phyloP scores from a whole-genome alignment of 2,888 invertebrate genomes.

The Metopia argyrocephala region DNA sequence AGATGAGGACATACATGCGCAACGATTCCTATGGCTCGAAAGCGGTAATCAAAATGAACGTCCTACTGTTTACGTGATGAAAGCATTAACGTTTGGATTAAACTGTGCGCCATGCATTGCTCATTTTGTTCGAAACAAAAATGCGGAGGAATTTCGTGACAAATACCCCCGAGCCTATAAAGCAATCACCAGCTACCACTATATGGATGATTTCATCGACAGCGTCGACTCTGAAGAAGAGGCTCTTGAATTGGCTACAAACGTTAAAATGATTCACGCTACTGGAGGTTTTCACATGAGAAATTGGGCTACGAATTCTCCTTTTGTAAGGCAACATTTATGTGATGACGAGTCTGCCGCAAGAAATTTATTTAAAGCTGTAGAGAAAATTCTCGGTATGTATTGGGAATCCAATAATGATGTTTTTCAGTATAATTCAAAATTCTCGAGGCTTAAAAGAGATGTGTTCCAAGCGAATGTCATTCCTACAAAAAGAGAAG shows the following conservation, averaged over 20 bases:
- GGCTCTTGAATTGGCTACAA: background rate
- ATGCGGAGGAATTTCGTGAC: constrained; percentile 5
- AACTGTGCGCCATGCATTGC: constrained; percentile 32
- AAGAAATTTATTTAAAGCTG: background rate
- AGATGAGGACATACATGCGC: constrained; percentile 23
- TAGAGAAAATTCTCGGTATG: background rate
- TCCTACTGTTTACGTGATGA: constrained; percentile 15
- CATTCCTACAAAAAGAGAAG: constrained; percentile 6
- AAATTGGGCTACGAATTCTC: constrained; percentile 2
- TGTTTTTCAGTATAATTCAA: constrained; percentile 17
- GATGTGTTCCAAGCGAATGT: background rate
- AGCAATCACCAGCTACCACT: constrained; percentile 7
- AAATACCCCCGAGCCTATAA: background rate
- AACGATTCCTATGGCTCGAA: background rate
- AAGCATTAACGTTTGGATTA: constrained; percentile 30
- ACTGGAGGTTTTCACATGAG: constrained; percentile 2
- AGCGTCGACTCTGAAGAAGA: background rate
- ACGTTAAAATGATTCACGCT: background rate
- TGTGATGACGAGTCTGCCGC: background rate
- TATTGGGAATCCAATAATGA: constrained; percentile 11
- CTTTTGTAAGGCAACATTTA: too few species aligned
- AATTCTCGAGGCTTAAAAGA: constrained; percentile 12
- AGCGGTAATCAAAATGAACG: background rate
- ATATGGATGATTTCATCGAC: constrained; percentile 26
- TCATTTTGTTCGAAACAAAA: constrained; percentile 29